phyloP scores from a whole-genome alignment of 2,888 invertebrate genomes.

The Dorcus hopei region DNA sequence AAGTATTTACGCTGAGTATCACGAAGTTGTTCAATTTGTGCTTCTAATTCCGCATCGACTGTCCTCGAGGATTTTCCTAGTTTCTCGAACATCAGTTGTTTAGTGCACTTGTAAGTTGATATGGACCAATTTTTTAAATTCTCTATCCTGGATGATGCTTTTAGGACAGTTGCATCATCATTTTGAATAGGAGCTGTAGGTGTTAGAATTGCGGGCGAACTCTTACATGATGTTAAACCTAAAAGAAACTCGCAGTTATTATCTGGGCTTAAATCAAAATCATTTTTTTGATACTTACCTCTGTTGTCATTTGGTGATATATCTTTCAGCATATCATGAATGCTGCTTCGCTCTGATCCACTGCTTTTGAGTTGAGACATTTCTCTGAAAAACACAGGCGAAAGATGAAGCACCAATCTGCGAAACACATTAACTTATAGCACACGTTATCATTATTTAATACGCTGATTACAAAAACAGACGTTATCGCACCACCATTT shows the following conservation, averaged over 20 bases:
- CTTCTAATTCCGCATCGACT: slow-evolving; percentile 89
- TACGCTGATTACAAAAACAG: too few species aligned
- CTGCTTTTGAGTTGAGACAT: slow-evolving; percentile 46
- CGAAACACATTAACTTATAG: too few species aligned
- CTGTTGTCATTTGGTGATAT: slow-evolving; percentile 74
- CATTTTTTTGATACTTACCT: slow-evolving; percentile 33
- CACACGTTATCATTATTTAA: too few species aligned
- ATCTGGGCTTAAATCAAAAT: slow-evolving; percentile 44
- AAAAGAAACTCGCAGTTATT: neutral
- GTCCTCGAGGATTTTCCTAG: slow-evolving; percentile 91
- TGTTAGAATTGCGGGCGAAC: slow-evolving; percentile 50
- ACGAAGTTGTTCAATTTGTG: slow-evolving; percentile 86
- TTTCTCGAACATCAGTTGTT: slow-evolving; percentile 93
- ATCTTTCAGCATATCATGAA: slow-evolving; percentile 84
- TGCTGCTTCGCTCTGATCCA: slow-evolving; percentile 61
- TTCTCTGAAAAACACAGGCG: slow-evolving; percentile 7
- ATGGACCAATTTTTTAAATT: slow-evolving; percentile 95
- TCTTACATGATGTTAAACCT: slow-evolving; percentile 45
- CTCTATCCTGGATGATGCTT: slow-evolving; percentile 81
- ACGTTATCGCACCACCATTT: too few species aligned
- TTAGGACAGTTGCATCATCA: slow-evolving; percentile 61
- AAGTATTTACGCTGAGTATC: slow-evolving; percentile 93
- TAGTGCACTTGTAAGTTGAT: slow-evolving; percentile 97
- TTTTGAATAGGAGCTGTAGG: slow-evolving; percentile 52
- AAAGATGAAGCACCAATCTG: neutral